Conservation (phyloP, 2,797 vertebrate species). For the Molossus molossus region DNA sequence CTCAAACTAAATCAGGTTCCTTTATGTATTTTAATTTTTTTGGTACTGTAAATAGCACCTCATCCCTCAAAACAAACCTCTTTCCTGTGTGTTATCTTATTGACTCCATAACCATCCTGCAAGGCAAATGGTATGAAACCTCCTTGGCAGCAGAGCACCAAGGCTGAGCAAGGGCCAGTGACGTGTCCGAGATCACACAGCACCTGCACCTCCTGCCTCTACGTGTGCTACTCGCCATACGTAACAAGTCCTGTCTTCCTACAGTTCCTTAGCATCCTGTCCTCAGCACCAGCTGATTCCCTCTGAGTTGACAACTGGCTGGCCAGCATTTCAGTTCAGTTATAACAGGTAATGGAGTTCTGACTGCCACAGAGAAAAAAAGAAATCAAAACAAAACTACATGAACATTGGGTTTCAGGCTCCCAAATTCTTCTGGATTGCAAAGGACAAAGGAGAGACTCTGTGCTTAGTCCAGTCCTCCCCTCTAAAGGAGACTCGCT, state of each 20-base stretch:
- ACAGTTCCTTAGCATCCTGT: neutral
- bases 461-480: neutral
- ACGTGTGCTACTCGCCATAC: too few species aligned
- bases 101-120: neutral
- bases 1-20: neutral
- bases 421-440: neutral
- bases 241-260: too few species aligned
- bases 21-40: neutral
- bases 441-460: neutral
- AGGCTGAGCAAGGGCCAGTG: neutral
- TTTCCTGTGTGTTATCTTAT: neutral
- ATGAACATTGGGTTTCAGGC: neutral
- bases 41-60: neutral
- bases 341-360: neutral
- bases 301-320: neutral
- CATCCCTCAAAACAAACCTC: neutral
- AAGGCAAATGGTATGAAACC: neutral
- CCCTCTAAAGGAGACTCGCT: too few species aligned
- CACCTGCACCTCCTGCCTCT: too few species aligned
- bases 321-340: conserved; percentile 20
- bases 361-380: neutral
- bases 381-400: neutral
- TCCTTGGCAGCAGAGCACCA: neutral
- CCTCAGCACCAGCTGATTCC: neutral
- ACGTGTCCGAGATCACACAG: neutral